Evolutionary conservation across 2,113 vertebrate species (phyloP).

Genomic region (Arenaria interpres): DNA sequence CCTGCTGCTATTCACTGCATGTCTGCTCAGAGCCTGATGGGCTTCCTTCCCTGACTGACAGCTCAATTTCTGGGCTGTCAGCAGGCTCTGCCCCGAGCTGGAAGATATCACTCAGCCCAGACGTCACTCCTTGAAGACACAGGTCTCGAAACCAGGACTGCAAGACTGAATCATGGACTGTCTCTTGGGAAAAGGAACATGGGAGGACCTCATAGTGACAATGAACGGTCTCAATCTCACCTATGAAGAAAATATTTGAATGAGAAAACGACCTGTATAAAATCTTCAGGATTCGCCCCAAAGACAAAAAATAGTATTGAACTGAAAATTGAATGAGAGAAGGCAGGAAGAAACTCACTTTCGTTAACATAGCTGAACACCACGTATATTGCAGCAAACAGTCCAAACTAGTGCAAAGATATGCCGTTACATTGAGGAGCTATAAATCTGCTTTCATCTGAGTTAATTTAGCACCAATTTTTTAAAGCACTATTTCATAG

Average conservation of each 20-base stretch:
- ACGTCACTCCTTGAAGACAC: neutral
- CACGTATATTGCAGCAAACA: neutral
- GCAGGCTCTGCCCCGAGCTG: neutral
- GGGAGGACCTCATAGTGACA: neutral
- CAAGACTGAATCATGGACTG: neutral
- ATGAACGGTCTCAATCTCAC: neutral
- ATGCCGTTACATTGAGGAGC: neutral
- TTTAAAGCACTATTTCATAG: neutral
- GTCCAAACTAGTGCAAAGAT: neutral
- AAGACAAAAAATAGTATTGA: neutral
- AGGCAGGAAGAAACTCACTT: neutral
- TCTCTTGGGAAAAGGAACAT: neutral
- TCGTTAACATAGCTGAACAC: neutral
- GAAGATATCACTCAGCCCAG: neutral
- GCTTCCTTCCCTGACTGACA: neutral
- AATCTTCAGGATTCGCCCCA: neutral
- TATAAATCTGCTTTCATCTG: neutral
- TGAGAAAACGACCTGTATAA: neutral
- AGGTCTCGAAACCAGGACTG: neutral
- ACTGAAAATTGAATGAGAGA: neutral
- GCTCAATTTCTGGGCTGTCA: neutral
- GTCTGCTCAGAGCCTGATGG: neutral
- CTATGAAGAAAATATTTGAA: neutral
- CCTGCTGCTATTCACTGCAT: neutral
- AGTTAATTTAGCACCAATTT: neutral